phyloP scores from a whole-genome alignment of 2,113 vertebrate species.

The Tragelaphus buxtoni region DNA sequence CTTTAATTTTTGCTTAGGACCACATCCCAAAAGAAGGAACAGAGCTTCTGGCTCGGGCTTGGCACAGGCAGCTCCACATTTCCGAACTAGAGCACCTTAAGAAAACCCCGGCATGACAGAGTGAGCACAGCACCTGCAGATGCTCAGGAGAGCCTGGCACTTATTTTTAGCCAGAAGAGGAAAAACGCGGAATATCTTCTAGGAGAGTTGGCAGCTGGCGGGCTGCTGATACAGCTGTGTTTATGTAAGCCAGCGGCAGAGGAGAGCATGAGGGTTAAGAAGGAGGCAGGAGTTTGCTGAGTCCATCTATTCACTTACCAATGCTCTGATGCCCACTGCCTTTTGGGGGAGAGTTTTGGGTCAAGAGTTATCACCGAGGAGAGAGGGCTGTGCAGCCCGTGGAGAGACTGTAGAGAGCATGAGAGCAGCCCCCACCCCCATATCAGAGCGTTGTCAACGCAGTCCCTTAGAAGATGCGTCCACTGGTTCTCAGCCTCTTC shows the following conservation, averaged over 20 bases:
- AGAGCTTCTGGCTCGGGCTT: background rate
- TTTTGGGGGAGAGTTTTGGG: background rate
- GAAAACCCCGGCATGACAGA: background rate
- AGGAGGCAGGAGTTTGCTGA: background rate
- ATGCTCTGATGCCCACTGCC: background rate
- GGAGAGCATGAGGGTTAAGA: background rate
- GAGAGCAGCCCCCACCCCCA: background rate
- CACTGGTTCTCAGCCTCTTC: background rate
- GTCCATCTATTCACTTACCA: background rate
- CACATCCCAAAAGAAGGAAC: background rate
- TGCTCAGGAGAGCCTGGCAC: slow-evolving; percentile 55
- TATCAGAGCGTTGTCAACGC: background rate
- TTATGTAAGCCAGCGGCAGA: slow-evolving; percentile 58
- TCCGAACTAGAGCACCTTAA: slow-evolving; percentile 3
- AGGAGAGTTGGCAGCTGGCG: slow-evolving; percentile 63
- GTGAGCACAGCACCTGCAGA: slow-evolving; percentile 41
- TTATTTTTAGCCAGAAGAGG: slow-evolving; percentile 70
- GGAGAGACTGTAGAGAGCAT: background rate
- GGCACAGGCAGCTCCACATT: background rate
- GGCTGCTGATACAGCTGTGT: slow-evolving; percentile 74
- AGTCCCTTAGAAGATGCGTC: background rate
- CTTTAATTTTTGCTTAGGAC: background rate
- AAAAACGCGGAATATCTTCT: slow-evolving; percentile 54
- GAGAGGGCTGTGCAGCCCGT: background rate
- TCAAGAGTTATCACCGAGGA: background rate